Base-by-base conservation (phyloP, 2,797 vertebrate genomes). In the Spinus olivaceus region DNA sequence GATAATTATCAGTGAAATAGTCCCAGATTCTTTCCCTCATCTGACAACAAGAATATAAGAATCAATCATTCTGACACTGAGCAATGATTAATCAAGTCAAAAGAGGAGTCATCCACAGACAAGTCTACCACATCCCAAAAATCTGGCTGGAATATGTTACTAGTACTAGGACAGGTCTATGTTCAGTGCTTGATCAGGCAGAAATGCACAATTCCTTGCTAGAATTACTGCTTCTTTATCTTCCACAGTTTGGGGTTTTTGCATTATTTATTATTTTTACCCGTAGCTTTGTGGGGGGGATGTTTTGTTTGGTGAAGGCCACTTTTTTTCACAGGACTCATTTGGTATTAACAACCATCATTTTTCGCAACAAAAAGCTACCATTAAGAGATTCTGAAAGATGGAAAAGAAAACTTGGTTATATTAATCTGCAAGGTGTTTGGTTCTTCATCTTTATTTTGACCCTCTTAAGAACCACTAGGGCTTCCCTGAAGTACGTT, bases 291-390 rank as follows among this genome's bases (percentile, higher is more conserved):
- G 9, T 4, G 12, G 21, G 8, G 12, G 6, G 8, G 3, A 21
- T 60, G 28, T 39, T 88, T 65, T 79, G 4, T 59, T 69, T 16
- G 0, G 3, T 69, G 44, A 79, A 77, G 41, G 16, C 22, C 22
- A 16, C 44, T 39, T 78, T 0, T 0, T 78, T 83, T 76, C 65
- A 44, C 23, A 21, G 0, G 0, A 23, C 15, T 46, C 9, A 5
- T 35, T 23, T 6, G 6, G 17, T 63, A 35, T 23, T n/a, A 76
- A 41, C 5, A 70, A 30, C 28, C 14, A 21, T 41, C 1, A 14
- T 49, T 92, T 81, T 86, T 84, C 44, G 78, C 64, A 73, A 59
- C 4, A 69, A 72, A 86, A 57, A 64, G 4, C 24, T 74, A 33
- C 22, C 32, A 21, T 61, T 57, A 77, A 46, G 86, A 60, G 30